These are phyloP conservation scores for Heliconius hewitsoni DNA, from an alignment of 1,140 invertebrate genomes.

Conservation along the genomic window DNA sequence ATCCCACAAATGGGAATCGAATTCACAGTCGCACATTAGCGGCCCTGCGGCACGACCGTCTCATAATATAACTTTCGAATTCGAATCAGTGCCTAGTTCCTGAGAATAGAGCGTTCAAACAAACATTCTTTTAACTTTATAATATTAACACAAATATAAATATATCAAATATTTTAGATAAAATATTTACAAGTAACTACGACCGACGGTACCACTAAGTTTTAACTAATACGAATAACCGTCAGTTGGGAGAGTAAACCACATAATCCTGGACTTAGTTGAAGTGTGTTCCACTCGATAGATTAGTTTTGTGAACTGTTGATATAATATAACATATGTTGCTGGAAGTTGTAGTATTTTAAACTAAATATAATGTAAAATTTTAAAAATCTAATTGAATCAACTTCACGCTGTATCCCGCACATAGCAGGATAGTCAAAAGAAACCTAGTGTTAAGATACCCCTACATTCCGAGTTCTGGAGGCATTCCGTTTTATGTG, in stretches of 20 bases:
- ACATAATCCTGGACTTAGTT: background rate
- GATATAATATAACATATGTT: background rate
- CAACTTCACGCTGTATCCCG: background rate
- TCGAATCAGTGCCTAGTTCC: too few relatives aligned
- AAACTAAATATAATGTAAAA: too few relatives aligned
- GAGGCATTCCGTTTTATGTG: background rate
- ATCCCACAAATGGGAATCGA: too few relatives aligned
- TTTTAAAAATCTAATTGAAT: background rate
- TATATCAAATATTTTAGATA: background rate
- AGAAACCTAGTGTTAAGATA: background rate
- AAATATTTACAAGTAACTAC: background rate
- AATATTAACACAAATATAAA: background rate
- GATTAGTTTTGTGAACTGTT: background rate
- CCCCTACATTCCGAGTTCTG: background rate
- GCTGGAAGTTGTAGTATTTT: background rate
- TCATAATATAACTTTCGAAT: too few relatives aligned
- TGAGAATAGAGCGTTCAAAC: too few relatives aligned
- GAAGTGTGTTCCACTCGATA: background rate
- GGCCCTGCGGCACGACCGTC: too few relatives aligned
- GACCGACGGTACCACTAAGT: background rate
- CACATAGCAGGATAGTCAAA: background rate
- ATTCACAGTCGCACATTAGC: too few relatives aligned
- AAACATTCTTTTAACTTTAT: too few relatives aligned
- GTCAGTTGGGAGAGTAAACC: background rate
- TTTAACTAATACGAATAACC: conserved; percentile 2